These are phyloP conservation scores for Dusona sp. DNA, from an alignment of 2,888 invertebrate species.

Conservation along the genomic window DNA sequence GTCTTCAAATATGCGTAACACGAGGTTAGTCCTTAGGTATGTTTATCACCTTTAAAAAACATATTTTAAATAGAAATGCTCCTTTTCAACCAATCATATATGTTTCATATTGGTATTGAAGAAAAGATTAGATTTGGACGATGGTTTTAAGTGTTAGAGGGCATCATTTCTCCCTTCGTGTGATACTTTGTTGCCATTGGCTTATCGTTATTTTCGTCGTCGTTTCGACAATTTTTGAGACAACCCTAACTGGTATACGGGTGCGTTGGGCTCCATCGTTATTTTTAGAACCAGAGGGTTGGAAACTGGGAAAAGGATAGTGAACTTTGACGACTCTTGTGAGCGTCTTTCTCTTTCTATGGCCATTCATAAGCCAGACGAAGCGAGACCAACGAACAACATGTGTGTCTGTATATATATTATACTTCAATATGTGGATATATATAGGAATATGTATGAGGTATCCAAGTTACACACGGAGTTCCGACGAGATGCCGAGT, in stretches of 20 bases:
- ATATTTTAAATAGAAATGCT: neutral
- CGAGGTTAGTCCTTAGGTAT: neutral
- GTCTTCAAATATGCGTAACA: neutral
- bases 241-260: slow-evolving; percentile 63
- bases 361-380: slow-evolving; percentile 70
- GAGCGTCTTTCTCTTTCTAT: slow-evolving; percentile 46
- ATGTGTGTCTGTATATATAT: slow-evolving; percentile 44
- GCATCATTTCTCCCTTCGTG: slow-evolving; percentile 13
- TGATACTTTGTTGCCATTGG: slow-evolving; percentile 42
- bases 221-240: slow-evolving; percentile 64
- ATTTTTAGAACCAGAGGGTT: slow-evolving; percentile 71
- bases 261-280: slow-evolving; percentile 53
- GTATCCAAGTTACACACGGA: slow-evolving; percentile 36
- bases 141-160: slow-evolving; percentile 23
- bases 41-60: neutral
- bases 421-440: slow-evolving; percentile 7
- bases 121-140: slow-evolving; percentile 27
- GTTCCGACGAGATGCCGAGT: slow-evolving; percentile 29
- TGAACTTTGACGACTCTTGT: slow-evolving; percentile 51
- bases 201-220: slow-evolving; percentile 67
- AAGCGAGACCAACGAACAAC: slow-evolving; percentile 64
- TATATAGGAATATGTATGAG: slow-evolving; percentile 1
- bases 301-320: slow-evolving; percentile 58
- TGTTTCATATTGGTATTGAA: neutral
- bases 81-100: neutral